A percentile compares a stretch with the other conserved stretches of the same genome.
phyloP scores from a whole-genome alignment of 2,113 vertebrate species.

The Passer domesticus region DNA sequence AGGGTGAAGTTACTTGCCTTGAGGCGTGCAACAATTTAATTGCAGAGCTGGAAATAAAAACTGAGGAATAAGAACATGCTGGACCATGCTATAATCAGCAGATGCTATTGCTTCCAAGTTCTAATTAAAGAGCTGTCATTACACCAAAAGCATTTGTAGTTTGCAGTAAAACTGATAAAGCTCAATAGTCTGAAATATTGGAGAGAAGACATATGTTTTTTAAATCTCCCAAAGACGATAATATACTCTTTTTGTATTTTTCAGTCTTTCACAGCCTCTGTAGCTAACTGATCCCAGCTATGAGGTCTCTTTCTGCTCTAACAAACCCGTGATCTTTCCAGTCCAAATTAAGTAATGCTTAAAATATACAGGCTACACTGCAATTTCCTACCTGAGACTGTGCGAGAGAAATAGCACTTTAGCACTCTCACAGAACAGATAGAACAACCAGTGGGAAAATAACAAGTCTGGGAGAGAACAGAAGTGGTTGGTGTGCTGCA shows the following conservation, averaged over 20 bases:
- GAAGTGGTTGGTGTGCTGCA: not conserved
- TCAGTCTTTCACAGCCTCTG: not conserved
- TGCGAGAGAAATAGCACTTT: not conserved
- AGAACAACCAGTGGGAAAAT: not conserved
- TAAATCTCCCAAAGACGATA: not conserved
- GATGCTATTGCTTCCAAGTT: constrained; percentile 45
- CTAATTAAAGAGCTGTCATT: constrained; percentile 60
- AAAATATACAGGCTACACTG: not conserved
- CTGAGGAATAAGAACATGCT: constrained; percentile 33
- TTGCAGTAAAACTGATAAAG: constrained; percentile 51
- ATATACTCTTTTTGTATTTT: not conserved
- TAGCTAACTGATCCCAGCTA: not conserved
- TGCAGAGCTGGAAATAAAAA: constrained; percentile 58
- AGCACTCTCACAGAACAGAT: not conserved
- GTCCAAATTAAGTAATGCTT: not conserved
- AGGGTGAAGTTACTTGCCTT: constrained; percentile 53
- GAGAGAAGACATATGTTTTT: not conserved
- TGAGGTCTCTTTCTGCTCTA: not conserved
- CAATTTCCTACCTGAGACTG: not conserved
- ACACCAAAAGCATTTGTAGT: constrained; percentile 32
- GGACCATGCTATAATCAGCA: constrained; percentile 46
- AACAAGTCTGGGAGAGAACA: not conserved
- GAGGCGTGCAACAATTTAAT: not conserved
- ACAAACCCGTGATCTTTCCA: not conserved
- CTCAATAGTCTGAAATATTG: not conserved